Conservation (phyloP, 2,797 vertebrate species). For the Mormyrops boulengeri region DNA sequence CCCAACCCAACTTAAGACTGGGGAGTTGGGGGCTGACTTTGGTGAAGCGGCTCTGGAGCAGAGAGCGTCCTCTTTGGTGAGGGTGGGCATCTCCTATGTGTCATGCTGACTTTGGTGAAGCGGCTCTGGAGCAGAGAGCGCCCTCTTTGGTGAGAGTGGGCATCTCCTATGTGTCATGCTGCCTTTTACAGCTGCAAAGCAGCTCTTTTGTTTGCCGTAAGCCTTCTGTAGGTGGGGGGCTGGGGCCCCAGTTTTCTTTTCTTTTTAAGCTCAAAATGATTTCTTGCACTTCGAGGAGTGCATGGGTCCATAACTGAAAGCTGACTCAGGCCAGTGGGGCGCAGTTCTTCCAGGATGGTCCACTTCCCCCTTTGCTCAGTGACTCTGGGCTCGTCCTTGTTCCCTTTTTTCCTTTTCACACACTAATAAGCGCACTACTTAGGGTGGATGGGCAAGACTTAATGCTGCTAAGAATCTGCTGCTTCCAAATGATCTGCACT, state of each 20-base stretch:
- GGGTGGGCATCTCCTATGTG: background rate
- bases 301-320: background rate
- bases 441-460: background rate
- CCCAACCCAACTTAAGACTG: background rate
- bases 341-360: background rate
- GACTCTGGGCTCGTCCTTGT: background rate
- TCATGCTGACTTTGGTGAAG: background rate
- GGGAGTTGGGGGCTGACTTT: background rate
- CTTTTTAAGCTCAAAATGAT: background rate
- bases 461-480: slow-evolving; percentile 17
- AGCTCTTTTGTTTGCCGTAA: background rate
- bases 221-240: background rate
- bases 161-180: background rate
- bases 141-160: background rate
- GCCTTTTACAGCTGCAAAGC: background rate
- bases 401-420: slow-evolving; percentile 10
- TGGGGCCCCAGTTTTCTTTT: background rate
- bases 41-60: background rate
- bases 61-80: background rate
- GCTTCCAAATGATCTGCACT: slow-evolving; percentile 24
- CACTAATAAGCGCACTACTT: slow-evolving; percentile 40
- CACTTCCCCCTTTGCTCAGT: background rate
- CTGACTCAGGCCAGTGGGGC: background rate
- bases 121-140: background rate
- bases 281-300: background rate